These are phyloP conservation scores for Blastobasis lacticolella DNA, from an alignment of 2,888 invertebrate species.

Conservation along the genomic window DNA sequence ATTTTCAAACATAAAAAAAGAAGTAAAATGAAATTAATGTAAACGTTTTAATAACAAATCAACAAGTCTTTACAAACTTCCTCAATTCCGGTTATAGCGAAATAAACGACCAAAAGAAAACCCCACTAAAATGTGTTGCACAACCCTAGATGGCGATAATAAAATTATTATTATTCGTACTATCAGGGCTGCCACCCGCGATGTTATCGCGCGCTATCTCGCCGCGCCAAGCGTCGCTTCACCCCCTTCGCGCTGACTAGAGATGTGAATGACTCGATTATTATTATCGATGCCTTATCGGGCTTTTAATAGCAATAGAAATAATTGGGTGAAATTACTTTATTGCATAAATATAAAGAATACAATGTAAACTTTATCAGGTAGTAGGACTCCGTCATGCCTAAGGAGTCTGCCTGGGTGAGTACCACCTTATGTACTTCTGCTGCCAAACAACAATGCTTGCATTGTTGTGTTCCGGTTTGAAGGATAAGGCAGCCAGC, in stretches of 20 bases:
- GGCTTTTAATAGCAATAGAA: no score
- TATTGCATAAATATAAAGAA: no score
- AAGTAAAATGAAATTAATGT: not conserved
- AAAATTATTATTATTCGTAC: constrained; percentile 71
- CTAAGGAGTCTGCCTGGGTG: no score
- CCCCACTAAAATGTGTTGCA: not conserved
- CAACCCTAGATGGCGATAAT: constrained; percentile 63
- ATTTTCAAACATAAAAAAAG: not conserved
- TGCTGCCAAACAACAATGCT: no score
- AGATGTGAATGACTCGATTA: constrained; percentile 19
- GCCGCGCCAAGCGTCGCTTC: constrained; percentile 33
- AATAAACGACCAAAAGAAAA: not conserved
- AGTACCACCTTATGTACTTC: no score
- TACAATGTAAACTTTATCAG: no score
- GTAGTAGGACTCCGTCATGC: no score
- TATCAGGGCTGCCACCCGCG: constrained; percentile 68
- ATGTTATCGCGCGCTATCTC: constrained; percentile 67
- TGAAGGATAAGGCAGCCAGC: no score
- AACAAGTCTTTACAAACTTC: not conserved
- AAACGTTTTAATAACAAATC: not conserved
- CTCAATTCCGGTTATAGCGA: not conserved
- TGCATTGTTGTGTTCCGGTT: no score
- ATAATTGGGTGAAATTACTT: no score
- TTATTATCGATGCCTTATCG: not conserved
- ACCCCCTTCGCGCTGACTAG: constrained; percentile 52